Base-by-base conservation (phyloP, 2,888 invertebrate genomes). In the Galeruca laticollis region DNA sequence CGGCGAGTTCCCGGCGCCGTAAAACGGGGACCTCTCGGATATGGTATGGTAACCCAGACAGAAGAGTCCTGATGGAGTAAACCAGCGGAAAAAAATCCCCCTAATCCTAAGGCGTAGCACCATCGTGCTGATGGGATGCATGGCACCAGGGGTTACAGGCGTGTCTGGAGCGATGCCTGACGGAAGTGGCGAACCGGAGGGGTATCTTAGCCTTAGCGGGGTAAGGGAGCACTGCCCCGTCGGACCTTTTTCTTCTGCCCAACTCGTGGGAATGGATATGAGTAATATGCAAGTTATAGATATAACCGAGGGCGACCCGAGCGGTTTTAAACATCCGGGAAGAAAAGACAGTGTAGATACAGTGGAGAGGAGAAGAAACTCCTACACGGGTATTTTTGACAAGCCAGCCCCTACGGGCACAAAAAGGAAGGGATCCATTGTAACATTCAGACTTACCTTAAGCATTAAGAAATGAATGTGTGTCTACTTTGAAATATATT, bases 81-180 rank as follows among this genome's bases (percentile, higher is more conserved):
- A 40, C 37, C 37, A 40, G 10, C 37, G 4, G 37, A 1, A 13
- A 40, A 40, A 40, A 40, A 40, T 40, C 37, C 37, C 37, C 37
- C 37, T 13, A 40, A 40, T 40, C 37, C 37, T 13, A 13, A 13
- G 37, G 37, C 18, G 49, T 15, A 49, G 10, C 59, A 20, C 59
- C 59, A 60, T 60, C 37, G 59, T 11, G 40, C 59, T 13, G 11
- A 60, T 2, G 59, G 37, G 59, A 40, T 60, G 59, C 59, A 60
- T 60, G 59, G 18, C 35, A 51, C 49, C 13, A 51, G 52, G 49
- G 62, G 52, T 52, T 33, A 62, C 52, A 51, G 62, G 15, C 15
- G 62, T 62, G 35, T 31, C 33, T 49, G 18, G 26, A 62, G 52
- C 52, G 62, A 62, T 62, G 62, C 62, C 51, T 51, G 51, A 62